A percentile compares a stretch with the other conserved stretches of the same genome.
Conservation (phyloP, 2,888 invertebrate genomes). For the Calliphora vomitoria region DNA sequence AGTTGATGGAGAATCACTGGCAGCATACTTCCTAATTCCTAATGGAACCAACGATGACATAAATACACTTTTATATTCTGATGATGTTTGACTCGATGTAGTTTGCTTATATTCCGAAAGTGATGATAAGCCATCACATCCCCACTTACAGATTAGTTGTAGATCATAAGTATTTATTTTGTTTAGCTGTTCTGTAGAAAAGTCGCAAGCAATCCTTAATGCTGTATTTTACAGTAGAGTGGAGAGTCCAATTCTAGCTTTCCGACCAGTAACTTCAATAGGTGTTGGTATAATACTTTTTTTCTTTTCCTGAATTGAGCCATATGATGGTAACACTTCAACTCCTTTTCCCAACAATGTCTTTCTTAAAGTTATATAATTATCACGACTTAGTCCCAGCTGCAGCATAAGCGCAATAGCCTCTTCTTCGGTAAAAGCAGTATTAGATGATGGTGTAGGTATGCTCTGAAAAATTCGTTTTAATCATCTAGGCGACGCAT, state of each 20-base stretch:
- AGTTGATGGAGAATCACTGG: neutral
- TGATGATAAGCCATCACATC: no score
- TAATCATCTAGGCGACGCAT: neutral
- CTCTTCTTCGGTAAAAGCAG: neutral
- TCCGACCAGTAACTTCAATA: neutral
- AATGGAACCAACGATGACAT: constrained; percentile 13
- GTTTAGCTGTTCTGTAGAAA: no score
- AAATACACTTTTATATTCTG: no score
- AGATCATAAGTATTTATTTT: no score
- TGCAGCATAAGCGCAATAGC: neutral
- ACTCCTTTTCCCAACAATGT: no score
- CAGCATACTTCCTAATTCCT: neutral
- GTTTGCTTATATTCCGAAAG: no score
- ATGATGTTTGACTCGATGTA: no score
- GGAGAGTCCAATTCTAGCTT: neutral
- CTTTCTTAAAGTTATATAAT: no score
- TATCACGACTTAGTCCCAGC: no score
- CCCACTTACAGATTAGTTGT: no score
- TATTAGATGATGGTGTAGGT: neutral
- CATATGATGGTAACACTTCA: neutral
- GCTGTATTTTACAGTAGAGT: neutral
- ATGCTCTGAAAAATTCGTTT: neutral
- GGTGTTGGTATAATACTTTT: neutral
- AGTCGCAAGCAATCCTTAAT: neutral
- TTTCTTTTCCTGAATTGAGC: no score